Base-by-base conservation (phyloP, 2,797 vertebrate genomes). In the Lagocephalus sceleratus region DNA sequence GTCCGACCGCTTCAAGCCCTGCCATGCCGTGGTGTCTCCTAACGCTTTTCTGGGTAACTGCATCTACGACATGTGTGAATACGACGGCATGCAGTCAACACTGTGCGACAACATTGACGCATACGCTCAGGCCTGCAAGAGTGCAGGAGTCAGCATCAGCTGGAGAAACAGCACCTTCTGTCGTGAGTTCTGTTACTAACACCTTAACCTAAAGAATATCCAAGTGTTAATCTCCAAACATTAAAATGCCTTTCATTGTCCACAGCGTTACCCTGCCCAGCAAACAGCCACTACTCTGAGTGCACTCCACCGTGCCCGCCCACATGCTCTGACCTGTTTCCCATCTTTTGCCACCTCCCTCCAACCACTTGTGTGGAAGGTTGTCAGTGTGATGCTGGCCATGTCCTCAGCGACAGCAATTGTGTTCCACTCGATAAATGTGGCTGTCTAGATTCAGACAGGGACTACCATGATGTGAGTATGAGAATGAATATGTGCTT, bases 141-240 rank as follows among this genome's bases (percentile, higher is more conserved):
- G 89, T 1, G 67, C 82, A 0, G 88, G 88, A 0, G 71, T 91
- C 54, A 85, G 73, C 49, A 64, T 93, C 68, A 89, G 75, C 85
- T 93, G 92, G 92, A 92, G 92, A 57, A 92, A 91, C 72, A 66
- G 3, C 65, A 90, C 87, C 42, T 92, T 92, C 84, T 93, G 92
- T 25, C 87, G 92, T 93, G 51, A 90, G 92, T 88, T 0, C 15
- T 5, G 5, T 1, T 3, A 0, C 5, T 3, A 20, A 7, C 1
- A 10, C 21, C 20, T 5, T 6, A 22, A n/a, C 2, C 6, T n/a
- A 3, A 5, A 25, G n/a, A 41, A 15, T 0, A 8, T 17, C 19
- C 0, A 1, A 0, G 0, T 32, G 38, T 17, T 15, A 3, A 1
- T 6, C 2, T 47, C 32, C 9, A 41, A 3, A 41, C 0, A 14